These are phyloP conservation scores for Yponomeuta sedellus DNA, from an alignment of 2,888 invertebrate genomes.

Conservation along the genomic window DNA sequence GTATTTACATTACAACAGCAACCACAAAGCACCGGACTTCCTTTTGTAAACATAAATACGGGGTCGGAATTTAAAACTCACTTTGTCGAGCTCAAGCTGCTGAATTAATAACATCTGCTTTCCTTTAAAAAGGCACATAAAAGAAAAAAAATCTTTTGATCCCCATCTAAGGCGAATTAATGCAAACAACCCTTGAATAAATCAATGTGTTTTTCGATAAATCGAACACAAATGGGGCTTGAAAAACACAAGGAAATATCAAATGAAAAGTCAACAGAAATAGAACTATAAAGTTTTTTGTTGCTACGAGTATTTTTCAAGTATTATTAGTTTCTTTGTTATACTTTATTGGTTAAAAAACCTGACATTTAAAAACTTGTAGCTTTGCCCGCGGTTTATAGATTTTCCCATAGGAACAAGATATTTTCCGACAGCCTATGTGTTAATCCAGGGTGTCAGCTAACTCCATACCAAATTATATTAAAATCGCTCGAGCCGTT, in stretches of 20 bases:
- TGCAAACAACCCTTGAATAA: not conserved
- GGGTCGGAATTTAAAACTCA: not conserved
- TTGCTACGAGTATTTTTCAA: no score
- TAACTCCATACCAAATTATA: no score
- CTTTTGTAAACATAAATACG: slow-evolving; percentile 1
- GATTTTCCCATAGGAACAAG: no score
- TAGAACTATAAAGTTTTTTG: no score
- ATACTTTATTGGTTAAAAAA: no score
- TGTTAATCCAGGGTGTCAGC: no score
- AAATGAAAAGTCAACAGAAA: no score
- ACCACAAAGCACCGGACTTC: not conserved
- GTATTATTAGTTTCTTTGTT: no score
- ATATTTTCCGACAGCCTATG: no score
- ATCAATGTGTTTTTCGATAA: not conserved
- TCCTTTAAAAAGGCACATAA: not conserved
- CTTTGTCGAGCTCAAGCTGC: not conserved
- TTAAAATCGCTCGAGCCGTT: no score
- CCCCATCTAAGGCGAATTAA: not conserved
- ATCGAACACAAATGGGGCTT: not conserved
- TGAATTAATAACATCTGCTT: not conserved
- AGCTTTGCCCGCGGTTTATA: no score
- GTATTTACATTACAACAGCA: not conserved
- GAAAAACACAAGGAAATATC: not conserved
- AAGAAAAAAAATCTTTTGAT: not conserved
- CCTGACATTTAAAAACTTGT: no score